phyloP scores from a whole-genome alignment of 2,113 vertebrate genomes.

The Nanger granti region DNA sequence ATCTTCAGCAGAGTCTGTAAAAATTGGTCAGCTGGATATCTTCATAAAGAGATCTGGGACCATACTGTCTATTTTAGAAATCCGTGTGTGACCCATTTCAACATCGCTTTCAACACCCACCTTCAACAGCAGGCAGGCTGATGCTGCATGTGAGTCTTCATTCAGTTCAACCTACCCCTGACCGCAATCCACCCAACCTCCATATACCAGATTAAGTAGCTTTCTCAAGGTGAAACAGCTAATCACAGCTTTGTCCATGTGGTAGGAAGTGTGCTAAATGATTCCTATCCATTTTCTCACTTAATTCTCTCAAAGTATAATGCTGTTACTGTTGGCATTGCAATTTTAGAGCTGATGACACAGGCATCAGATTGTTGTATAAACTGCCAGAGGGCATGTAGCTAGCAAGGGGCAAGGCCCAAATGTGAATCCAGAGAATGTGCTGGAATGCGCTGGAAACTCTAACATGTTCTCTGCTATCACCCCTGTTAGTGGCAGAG shows the following conservation, averaged over 20 bases:
- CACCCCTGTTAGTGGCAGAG: not conserved
- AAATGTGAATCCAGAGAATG: not conserved
- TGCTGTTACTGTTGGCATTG: not conserved
- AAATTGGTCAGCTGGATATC: not conserved
- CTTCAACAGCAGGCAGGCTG: not conserved
- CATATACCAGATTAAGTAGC: not conserved
- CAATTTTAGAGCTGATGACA: not conserved
- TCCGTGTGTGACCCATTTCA: not conserved
- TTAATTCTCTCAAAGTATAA: not conserved
- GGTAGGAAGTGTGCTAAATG: not conserved
- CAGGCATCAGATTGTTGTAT: not conserved
- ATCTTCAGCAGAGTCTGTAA: not conserved
- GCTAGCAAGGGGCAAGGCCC: not conserved
- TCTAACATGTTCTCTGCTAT: not conserved
- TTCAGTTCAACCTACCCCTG: not conserved
- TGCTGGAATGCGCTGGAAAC: not conserved
- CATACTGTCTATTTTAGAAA: not conserved
- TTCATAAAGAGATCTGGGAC: not conserved
- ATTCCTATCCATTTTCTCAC: not conserved
- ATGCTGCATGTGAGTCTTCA: not conserved
- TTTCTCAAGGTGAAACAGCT: not conserved
- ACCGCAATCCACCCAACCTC: not conserved
- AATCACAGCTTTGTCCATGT: not conserved
- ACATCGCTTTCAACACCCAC: not conserved
- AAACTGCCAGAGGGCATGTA: not conserved